Base-by-base conservation (phyloP, 2,113 vertebrate species). In the Camelus bactrianus region DNA sequence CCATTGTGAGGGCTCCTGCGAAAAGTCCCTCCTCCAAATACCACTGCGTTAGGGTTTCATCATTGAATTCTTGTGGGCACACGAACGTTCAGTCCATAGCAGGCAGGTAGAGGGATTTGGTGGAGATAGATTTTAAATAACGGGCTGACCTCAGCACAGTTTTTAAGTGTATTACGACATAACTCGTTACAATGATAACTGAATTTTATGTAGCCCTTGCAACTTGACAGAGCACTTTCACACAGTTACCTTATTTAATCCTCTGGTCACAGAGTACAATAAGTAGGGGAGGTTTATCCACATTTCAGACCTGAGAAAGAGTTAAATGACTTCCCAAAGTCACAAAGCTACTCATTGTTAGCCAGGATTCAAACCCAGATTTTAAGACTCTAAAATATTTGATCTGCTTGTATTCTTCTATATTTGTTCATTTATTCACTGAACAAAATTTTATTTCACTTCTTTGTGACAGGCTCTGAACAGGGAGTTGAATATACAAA, bases 311-410 rank as follows among this genome's bases (percentile, higher is more conserved):
- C 12, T 79, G 52, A 93, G 62, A 87, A 62, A 73, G 32, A 60
- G 24, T 62, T 42, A n/a, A 72, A 72, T 42, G 62, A 42, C 54
- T 65, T 54, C 26, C 56, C 89, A 67, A 17, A 89, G 83, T 85
- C 77, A 85, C n/a, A 48, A 10, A 85, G 64, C 54, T 88, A 32
- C 76, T 81, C 20, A 64, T 32, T 87, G 35, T 88, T 77, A 91
- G 52, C 90, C 64, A 80, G 76, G n/a, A 83, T 91, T 48, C 46
- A 82, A 4, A 88, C 35, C 16, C 13, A 54, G 88, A 75, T 81
- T 85, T 85, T 94, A 80, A 92, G 83, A 88, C 32, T 62, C 22
- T 81, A 50, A 89, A 56, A 50, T 76, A 65, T 70, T 82, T 95
- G 13, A 85, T 81, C 32, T 69, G 22, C 30, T 77, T 70, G 10